Conservation (phyloP, 1,140 invertebrate genomes). For the Homarus americanus region DNA sequence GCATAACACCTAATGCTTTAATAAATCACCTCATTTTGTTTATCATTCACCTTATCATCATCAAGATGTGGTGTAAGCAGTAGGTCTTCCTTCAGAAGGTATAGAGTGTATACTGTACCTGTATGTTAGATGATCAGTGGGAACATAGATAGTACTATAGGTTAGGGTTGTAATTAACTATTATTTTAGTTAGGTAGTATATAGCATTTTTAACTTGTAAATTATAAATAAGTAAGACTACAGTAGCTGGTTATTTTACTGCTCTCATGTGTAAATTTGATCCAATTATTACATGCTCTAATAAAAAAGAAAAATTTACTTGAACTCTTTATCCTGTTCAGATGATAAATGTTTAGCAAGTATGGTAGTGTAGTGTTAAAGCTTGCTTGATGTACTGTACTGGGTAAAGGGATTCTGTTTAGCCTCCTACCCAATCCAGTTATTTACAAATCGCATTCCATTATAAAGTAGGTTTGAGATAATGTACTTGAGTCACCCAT, state of each 20-base stretch:
- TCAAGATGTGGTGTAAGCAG: background rate
- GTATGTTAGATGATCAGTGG: background rate
- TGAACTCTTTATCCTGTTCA: no score
- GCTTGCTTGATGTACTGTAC: no score
- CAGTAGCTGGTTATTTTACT: slow-evolving; percentile 8
- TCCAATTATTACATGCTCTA: no score
- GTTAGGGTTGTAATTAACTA: background rate
- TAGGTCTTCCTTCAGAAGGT: slow-evolving; percentile 1
- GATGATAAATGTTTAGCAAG: no score
- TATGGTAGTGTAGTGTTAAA: no score
- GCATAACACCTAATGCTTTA: background rate
- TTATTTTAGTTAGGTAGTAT: background rate
- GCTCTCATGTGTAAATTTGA: background rate
- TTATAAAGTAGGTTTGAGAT: no score
- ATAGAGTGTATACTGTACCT: background rate
- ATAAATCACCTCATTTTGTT: slow-evolving; percentile 9
- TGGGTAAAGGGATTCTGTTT: no score
- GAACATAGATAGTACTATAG: background rate
- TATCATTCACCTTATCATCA: slow-evolving; percentile 7
- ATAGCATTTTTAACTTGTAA: background rate
- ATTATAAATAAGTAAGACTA: background rate
- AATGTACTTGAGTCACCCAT: no score
- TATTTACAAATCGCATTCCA: no score
- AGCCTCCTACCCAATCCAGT: no score
- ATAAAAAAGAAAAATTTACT: no score